phyloP scores from a whole-genome alignment of 2,113 vertebrate species.

The Petromus typicus region DNA sequence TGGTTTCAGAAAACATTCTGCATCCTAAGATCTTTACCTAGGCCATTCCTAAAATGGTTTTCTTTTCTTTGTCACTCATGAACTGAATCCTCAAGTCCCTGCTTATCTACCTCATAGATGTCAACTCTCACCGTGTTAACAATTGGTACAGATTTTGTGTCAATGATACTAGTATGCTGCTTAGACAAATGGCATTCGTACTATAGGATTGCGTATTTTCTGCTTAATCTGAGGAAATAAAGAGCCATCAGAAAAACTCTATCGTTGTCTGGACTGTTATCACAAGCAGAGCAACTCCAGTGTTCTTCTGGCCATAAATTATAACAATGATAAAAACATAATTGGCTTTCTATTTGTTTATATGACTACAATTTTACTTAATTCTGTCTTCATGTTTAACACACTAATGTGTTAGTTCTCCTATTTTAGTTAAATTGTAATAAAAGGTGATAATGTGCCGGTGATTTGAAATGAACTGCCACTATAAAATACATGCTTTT shows the following conservation, averaged over 20 bases:
- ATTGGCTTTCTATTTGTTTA: neutral
- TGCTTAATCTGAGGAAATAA: neutral
- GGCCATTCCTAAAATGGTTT: neutral
- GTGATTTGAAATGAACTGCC: conserved; percentile 56
- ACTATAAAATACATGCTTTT: conserved; percentile 56
- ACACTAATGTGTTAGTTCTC: neutral
- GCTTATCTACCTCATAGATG: accelerated
- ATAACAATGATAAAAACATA: neutral
- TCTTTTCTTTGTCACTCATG: neutral
- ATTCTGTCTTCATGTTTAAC: conserved; percentile 34
- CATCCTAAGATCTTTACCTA: neutral
- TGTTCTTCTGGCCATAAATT: neutral
- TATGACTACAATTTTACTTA: neutral
- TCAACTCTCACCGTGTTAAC: neutral
- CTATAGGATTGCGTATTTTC: neutral
- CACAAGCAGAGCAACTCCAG: neutral
- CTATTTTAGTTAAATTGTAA: conserved; percentile 31
- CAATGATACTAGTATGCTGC: neutral
- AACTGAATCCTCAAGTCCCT: neutral
- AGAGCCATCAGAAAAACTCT: neutral
- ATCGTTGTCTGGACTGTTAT: neutral
- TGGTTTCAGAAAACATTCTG: neutral
- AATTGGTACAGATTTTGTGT: neutral
- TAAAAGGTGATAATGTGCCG: conserved; percentile 13
- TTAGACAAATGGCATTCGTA: accelerated